Evolutionary conservation across 2,113 vertebrate genomes (phyloP).

Genomic region (Poeciliopsis prolifica): DNA sequence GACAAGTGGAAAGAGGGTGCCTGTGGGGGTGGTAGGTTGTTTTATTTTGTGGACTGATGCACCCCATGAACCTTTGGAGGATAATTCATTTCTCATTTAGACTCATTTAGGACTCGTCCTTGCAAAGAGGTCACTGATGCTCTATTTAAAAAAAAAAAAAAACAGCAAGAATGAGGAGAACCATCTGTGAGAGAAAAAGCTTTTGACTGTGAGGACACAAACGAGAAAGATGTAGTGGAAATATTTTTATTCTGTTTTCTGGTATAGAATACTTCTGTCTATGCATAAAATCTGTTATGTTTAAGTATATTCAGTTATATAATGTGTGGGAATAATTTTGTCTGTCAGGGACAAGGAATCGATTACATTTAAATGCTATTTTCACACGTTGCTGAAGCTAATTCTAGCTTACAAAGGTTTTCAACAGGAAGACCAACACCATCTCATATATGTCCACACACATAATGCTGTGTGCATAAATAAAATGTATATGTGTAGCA

Average conservation of each 20-base stretch:
- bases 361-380: not conserved
- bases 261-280: too few relatives aligned
- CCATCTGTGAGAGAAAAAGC: conserved; percentile 8
- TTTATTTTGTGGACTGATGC: conserved; percentile 52
- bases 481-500: too few relatives aligned
- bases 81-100: conserved; percentile 74
- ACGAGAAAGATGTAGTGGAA: not conserved
- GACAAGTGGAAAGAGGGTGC: conserved; percentile 64
- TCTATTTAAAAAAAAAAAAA: conserved; percentile 54
- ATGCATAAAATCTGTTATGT: too few relatives aligned
- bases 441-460: not conserved
- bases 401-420: not conserved
- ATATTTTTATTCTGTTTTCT: not conserved
- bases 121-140: conserved; percentile 62
- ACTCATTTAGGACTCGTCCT: conserved; percentile 75
- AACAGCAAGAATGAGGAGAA: not conserved
- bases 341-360: too few relatives aligned
- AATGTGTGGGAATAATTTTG: too few relatives aligned
- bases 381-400: not conserved
- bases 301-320: too few relatives aligned
- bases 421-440: not conserved
- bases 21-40: conserved; percentile 56
- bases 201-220: conserved; percentile 19
- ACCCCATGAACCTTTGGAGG: conserved; percentile 52
- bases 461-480: too few relatives aligned